These are phyloP conservation scores for Emesis furor DNA, from an alignment of 2,888 invertebrate genomes.

Conservation along the genomic window DNA sequence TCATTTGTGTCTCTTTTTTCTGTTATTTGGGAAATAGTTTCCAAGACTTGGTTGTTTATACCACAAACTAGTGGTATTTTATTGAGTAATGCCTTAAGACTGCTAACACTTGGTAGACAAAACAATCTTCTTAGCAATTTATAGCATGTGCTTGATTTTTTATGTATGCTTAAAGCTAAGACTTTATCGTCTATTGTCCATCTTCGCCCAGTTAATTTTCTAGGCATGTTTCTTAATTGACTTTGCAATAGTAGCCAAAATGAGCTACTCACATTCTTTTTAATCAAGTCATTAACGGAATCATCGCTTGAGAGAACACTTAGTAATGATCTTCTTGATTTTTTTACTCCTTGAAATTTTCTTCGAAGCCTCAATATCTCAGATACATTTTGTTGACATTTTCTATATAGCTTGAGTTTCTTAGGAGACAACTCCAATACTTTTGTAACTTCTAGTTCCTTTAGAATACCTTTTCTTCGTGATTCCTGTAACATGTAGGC, in stretches of 20 bases:
- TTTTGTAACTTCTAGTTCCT: background rate
- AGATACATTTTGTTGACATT: background rate
- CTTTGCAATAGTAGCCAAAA: background rate
- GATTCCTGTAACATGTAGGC: background rate
- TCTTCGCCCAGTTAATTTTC: conserved; percentile 1
- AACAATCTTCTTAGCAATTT: background rate
- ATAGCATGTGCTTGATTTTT: background rate
- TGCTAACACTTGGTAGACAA: background rate
- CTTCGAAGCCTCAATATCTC: conserved; percentile 6
- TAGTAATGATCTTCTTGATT: background rate
- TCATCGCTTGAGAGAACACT: background rate
- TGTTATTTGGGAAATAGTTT: background rate
- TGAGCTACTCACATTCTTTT: conserved; percentile 5
- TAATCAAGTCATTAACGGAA: background rate
- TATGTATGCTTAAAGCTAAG: background rate
- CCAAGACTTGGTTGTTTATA: background rate
- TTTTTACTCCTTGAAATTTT: background rate
- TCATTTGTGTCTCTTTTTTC: background rate
- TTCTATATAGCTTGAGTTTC: background rate
- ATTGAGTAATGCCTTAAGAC: background rate
- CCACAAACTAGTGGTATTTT: background rate
- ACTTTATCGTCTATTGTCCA: background rate
- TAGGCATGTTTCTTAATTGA: background rate
- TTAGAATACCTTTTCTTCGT: background rate
- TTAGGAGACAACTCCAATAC: background rate